A percentile compares a stretch with the other conserved stretches of the same genome.
These are phyloP conservation scores for Thaleichthys pacificus DNA, from an alignment of 2,797 vertebrate species.

Conservation along the genomic window DNA sequence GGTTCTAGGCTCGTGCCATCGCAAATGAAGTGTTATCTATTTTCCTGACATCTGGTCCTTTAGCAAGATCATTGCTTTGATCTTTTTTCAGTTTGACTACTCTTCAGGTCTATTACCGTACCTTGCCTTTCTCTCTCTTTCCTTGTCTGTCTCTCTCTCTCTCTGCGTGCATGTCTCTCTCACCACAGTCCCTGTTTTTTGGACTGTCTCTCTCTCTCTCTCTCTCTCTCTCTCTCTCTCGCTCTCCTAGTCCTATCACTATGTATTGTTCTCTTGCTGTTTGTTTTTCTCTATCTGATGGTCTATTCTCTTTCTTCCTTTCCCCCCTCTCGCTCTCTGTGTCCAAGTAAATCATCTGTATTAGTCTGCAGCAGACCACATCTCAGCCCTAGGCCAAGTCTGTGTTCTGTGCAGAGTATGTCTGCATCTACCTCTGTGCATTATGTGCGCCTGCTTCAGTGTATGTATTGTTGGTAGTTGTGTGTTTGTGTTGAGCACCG, in stretches of 20 bases:
- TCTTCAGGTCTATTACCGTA: slow-evolving; percentile 46
- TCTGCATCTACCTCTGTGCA: slow-evolving; percentile 20
- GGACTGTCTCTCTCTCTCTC: background rate
- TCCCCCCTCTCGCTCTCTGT: slow-evolving; percentile 3
- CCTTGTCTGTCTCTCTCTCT: background rate
- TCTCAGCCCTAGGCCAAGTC: slow-evolving; percentile 38
- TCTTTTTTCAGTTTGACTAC: slow-evolving; percentile 57
- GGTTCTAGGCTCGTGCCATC: slow-evolving; percentile 63
- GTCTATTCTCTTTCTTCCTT: background rate
- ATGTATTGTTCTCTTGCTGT: too few relatives aligned
- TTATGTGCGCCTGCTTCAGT: background rate
- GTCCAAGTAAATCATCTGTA: slow-evolving; percentile 37
- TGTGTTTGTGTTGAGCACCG: background rate
- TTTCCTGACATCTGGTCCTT: slow-evolving; percentile 72
- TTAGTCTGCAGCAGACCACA: slow-evolving; percentile 35
- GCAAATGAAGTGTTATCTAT: slow-evolving; percentile 68
- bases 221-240: background rate
- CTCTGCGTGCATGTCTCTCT: background rate
- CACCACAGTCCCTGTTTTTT: background rate
- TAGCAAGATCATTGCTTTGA: slow-evolving; percentile 70
- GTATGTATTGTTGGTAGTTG: background rate
- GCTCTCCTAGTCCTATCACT: too few relatives aligned
- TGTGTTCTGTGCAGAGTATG: slow-evolving; percentile 23
- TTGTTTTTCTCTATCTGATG: background rate
- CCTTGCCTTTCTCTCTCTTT: slow-evolving; percentile 52